Conservation (phyloP, 2,113 vertebrate species). For the Erythrocercus mccallii region DNA sequence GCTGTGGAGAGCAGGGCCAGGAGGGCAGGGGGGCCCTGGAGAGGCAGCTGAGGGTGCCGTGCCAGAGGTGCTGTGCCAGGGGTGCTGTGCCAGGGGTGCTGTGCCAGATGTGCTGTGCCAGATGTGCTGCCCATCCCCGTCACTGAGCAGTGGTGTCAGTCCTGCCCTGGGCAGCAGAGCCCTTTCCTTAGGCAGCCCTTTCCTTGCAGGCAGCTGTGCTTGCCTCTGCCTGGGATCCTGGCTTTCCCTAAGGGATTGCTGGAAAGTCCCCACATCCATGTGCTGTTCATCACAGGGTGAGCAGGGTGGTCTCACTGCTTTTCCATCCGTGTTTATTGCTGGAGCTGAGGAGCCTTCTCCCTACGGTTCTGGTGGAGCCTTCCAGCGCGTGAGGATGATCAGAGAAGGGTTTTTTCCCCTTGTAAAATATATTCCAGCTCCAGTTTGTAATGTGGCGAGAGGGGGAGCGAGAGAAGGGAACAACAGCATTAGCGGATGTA, state of each 20-base stretch:
- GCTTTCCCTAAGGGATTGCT: background rate
- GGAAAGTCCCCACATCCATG: background rate
- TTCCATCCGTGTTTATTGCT: background rate
- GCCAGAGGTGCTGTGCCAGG: background rate
- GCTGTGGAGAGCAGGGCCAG: background rate
- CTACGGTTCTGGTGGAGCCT: background rate
- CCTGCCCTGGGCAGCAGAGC: background rate
- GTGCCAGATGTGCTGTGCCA: too few relatives aligned
- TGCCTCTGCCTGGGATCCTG: background rate
- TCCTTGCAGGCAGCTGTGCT: background rate
- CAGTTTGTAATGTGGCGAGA: conserved; percentile 23
- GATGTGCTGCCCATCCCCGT: accelerated
- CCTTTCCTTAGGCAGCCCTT: background rate
- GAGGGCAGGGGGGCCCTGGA: background rate
- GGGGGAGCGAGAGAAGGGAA: conserved; percentile 30
- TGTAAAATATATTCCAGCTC: conserved; percentile 30
- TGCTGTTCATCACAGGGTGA: background rate
- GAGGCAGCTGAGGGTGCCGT: background rate
- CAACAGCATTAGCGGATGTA: conserved; percentile 68
- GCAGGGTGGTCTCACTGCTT: background rate
- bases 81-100: too few relatives aligned
- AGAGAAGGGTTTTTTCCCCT: background rate
- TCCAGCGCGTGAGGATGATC: background rate
- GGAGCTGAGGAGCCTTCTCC: background rate
- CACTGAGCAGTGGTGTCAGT: accelerated